phyloP scores from a whole-genome alignment of 2,113 vertebrate genomes.

The Potamarius usumacintae region DNA sequence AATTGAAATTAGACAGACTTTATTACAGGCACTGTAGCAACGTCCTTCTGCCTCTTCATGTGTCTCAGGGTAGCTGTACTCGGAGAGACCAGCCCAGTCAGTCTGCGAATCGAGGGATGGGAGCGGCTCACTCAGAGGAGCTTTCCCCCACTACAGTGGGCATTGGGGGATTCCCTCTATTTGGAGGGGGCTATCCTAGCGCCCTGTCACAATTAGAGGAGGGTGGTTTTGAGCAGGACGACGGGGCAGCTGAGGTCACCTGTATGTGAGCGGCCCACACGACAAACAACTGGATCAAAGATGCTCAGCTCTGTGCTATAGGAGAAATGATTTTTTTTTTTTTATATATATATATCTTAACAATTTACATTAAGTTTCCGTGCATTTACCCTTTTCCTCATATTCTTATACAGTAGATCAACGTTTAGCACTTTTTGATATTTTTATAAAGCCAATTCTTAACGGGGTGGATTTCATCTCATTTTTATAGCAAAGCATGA shows the following conservation, averaged over 20 bases:
- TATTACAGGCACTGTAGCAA: background rate
- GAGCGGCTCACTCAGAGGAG: slow-evolving; percentile 50
- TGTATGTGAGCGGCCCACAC: slow-evolving; percentile 79
- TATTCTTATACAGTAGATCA: background rate
- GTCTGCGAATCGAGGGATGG: slow-evolving; percentile 58
- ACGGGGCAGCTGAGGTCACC: slow-evolving; percentile 92
- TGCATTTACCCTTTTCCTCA: background rate
- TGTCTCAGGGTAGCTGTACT: slow-evolving; percentile 43
- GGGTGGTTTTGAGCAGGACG: slow-evolving; percentile 88
- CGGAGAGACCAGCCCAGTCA: slow-evolving; percentile 59
- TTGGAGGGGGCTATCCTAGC: slow-evolving; percentile 76
- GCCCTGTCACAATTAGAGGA: slow-evolving; percentile 86
- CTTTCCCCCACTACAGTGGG: slow-evolving; percentile 60
- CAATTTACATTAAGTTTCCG: background rate
- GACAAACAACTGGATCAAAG: background rate
- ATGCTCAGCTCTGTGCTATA: background rate
- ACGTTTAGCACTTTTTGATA: slow-evolving; percentile 6
- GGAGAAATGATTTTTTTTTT: background rate
- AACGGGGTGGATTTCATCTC: slow-evolving; percentile 4
- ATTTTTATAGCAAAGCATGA: background rate
- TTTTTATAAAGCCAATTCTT: slow-evolving; percentile 33
- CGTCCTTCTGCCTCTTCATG: background rate
- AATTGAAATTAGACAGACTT: background rate
- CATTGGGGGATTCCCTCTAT: slow-evolving; percentile 76
- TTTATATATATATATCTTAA: background rate